phyloP scores from a whole-genome alignment of 2,888 invertebrate genomes.

The Creontiades dilutus region DNA sequence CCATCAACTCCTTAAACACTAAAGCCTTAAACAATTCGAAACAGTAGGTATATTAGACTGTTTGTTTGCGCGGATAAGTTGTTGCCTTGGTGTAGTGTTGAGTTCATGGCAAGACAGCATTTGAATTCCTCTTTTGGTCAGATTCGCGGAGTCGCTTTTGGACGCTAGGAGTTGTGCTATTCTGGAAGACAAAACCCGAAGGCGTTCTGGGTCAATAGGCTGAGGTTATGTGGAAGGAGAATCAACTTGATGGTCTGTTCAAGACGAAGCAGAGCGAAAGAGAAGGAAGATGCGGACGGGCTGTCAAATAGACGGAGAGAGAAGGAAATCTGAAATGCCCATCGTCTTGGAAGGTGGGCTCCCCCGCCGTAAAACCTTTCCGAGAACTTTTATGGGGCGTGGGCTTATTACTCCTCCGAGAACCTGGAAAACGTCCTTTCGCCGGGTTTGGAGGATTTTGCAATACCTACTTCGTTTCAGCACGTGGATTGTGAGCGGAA shows the following conservation, averaged over 20 bases:
- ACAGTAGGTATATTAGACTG: too few relatives aligned
- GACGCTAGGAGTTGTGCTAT: slow-evolving; percentile 36
- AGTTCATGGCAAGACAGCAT: too few relatives aligned
- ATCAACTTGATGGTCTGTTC: slow-evolving; percentile 14
- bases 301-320: neutral
- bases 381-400: slow-evolving; percentile 21
- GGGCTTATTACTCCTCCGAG: neutral
- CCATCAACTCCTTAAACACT: too few relatives aligned
- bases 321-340: slow-evolving; percentile 8
- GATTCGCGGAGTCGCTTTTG: neutral
- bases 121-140: neutral
- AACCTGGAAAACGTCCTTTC: neutral
- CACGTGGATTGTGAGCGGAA: too few relatives aligned
- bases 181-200: slow-evolving; percentile 35
- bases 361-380: slow-evolving; percentile 9
- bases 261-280: neutral
- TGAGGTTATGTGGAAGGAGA: slow-evolving; percentile 39
- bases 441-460: neutral
- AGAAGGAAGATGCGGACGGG: neutral
- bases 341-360: slow-evolving; percentile 39
- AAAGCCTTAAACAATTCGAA: too few relatives aligned
- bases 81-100: too few relatives aligned
- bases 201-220: slow-evolving; percentile 42
- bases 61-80: too few relatives aligned
- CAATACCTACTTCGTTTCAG: neutral